Evolutionary conservation across 2,888 invertebrate species (phyloP).

Genomic region (Callosobruchus maculatus): DNA sequence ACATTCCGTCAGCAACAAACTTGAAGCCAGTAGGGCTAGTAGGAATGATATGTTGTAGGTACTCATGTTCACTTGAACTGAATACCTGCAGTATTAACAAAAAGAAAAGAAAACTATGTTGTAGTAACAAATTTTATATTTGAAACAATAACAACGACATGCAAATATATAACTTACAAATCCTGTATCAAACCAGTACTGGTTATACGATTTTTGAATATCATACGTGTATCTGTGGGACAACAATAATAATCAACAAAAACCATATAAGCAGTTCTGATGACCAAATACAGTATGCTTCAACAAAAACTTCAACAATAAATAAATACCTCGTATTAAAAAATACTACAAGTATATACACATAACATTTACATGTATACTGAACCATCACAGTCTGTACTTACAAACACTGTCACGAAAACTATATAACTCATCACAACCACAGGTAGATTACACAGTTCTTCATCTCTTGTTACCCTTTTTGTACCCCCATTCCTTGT

Average conservation of each 20-base stretch:
- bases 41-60: not conserved
- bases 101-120: too few species aligned
- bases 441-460: not conserved
- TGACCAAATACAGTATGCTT: not conserved
- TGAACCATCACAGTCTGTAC: not conserved
- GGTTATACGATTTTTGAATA: not conserved
- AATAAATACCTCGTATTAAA: not conserved
- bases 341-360: not conserved
- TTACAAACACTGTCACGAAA: not conserved
- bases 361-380: not conserved
- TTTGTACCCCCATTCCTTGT: conserved; percentile 71
- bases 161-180: not conserved
- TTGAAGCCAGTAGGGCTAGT: not conserved
- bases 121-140: too few species aligned
- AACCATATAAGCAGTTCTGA: too few species aligned
- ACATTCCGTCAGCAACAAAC: not conserved
- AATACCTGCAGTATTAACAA: not conserved
- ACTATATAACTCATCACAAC: not conserved
- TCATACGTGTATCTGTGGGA: too few species aligned
- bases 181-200: not conserved
- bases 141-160: not conserved
- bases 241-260: too few species aligned
- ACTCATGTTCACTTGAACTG: not conserved
- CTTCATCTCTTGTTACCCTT: conserved; percentile 36
- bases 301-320: not conserved